Base-by-base conservation (phyloP, 2,797 vertebrate species). In the Ctenopoma kingsleyae region DNA sequence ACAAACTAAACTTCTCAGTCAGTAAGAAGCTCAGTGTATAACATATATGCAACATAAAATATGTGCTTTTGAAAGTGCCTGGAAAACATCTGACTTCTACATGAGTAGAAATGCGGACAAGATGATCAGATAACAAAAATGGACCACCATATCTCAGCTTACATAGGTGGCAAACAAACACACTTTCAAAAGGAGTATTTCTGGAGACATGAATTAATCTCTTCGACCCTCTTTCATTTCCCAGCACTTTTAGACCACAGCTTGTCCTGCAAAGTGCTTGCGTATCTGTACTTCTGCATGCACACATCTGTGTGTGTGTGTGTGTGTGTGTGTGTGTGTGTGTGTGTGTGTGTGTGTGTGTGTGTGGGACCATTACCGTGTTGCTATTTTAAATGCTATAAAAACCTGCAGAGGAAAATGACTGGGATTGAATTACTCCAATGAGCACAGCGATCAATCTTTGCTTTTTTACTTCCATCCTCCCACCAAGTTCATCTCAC, bases 311-410 rank as follows among this genome's bases (percentile, higher is more conserved):
- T 62, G 63, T 63, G 70, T 69, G 63, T 69, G 66, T 32, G 71
- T 30, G 70, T 51, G 52, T 41, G 35, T 36, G 67, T 13, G 71
- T 16, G 60, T 23, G 52, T 16, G 60, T 23, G 66, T 32, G 71
- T 30, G 70, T 51, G 52, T 41, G 35, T 36, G 67, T 13, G 71
- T 16, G 60, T 23, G 52, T 16, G 60, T 23, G 52, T 16, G 38
- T 6, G 13, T 6, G 13, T 1, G n/a, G 44, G 44, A 54, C 75
- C 84, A 91, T 94, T 93, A 91, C 81, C 19, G 64, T 0, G 76
- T 78, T 92, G 85, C 94, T 93, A 94, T 94, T 95, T 93, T 91
- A 91, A 94, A 93, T 91, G 91, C 88, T 89, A 89, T 92, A 87
- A 92, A 93, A 93, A 87, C 84, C 90, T 90, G 88, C 84, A 78